Evolutionary conservation across 2,113 vertebrate species (phyloP).

Genomic region (Gopherus flavomarginatus): DNA sequence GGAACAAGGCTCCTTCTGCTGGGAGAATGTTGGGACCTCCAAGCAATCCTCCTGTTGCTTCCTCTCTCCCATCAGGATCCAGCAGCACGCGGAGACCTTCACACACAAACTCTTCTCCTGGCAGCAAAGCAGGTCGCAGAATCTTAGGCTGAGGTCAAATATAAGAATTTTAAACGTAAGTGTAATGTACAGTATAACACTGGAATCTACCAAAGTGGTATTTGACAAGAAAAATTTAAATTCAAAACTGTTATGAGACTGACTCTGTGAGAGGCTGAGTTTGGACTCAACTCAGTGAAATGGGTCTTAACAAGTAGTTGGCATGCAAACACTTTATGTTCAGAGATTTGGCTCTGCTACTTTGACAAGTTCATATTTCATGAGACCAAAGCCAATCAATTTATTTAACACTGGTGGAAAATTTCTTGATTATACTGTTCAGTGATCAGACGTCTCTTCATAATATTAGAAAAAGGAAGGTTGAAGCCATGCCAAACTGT

Average conservation of each 20-base stretch:
- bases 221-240: slow-evolving; percentile 24
- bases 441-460: slow-evolving; percentile 42
- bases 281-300: neutral
- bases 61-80: slow-evolving; percentile 95
- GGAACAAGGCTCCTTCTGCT: slow-evolving; percentile 97
- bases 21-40: slow-evolving; percentile 97
- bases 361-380: slow-evolving; percentile 60
- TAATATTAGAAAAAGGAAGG: slow-evolving; percentile 1
- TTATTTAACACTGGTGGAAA: slow-evolving; percentile 60
- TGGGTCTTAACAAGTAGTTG: slow-evolving; percentile 9
- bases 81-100: slow-evolving; percentile 95
- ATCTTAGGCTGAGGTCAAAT: slow-evolving; percentile 90
- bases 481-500: neutral
- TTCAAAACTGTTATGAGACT: neutral
- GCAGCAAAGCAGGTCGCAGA: slow-evolving; percentile 90
- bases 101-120: slow-evolving; percentile 94
- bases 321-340: slow-evolving; percentile 48
- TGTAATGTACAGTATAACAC: neutral
- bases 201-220: neutral
- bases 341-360: slow-evolving; percentile 27
- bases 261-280: neutral
- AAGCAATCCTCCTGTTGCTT: slow-evolving; percentile 92
- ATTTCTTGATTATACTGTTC: slow-evolving; percentile 1
- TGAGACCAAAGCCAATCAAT: slow-evolving; percentile 53
- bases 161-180: slow-evolving; percentile 51